Evolutionary conservation across 2,888 invertebrate genomes (phyloP).

Genomic region (Orthosia gracilis): DNA sequence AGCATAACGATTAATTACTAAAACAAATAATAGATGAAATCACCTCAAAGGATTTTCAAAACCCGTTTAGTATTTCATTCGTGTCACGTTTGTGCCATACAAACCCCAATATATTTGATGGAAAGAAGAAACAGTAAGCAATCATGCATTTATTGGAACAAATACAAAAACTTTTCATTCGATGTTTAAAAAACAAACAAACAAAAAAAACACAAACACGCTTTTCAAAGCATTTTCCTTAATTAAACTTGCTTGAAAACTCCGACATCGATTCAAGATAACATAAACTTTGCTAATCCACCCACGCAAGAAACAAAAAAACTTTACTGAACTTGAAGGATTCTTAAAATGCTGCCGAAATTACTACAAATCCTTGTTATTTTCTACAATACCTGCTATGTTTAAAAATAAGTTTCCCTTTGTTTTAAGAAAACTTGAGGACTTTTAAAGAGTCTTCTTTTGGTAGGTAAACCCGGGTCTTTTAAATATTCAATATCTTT

Average conservation of each 20-base stretch:
- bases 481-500: conserved; percentile 29
- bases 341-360: conserved; percentile 38
- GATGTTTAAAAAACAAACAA: too few relatives aligned
- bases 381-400: conserved; percentile 20
- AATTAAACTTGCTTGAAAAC: conserved; percentile 25
- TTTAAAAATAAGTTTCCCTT: conserved; percentile 25
- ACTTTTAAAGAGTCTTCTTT: conserved; percentile 10
- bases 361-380: conserved; percentile 40
- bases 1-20: too few relatives aligned
- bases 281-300: conserved; percentile 35
- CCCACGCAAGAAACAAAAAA: conserved; percentile 33
- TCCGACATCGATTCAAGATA: conserved; percentile 7
- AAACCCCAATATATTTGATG: too few relatives aligned
- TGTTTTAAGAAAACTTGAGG: conserved; percentile 10
- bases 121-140: too few relatives aligned
- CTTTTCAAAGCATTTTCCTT: conserved; percentile 3
- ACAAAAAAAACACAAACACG: too few relatives aligned
- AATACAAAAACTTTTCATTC: neutral
- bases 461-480: neutral
- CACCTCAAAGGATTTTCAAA: too few relatives aligned
- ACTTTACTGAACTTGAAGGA: conserved; percentile 6
- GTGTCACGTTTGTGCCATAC: too few relatives aligned
- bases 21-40: too few relatives aligned
- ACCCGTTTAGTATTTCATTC: too few relatives aligned
- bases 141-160: neutral